Percentiles rank a stretch among this genome's conserved stretches.
Evolutionary conservation across 2,113 vertebrate species (phyloP).

Genomic region (Alligator sinensis): DNA sequence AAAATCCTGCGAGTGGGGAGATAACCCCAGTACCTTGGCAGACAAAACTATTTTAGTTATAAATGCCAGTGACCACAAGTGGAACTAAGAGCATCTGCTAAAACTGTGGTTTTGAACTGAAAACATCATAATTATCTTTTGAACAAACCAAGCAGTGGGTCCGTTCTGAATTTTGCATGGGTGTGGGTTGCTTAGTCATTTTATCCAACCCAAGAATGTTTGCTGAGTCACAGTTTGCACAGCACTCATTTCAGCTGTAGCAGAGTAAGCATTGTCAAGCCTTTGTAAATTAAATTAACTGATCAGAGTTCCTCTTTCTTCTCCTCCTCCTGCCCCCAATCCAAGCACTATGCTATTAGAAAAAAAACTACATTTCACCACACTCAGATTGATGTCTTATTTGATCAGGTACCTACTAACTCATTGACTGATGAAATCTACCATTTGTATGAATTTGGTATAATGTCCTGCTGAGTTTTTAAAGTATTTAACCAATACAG

Average conservation of each 20-base stretch:
- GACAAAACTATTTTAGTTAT: rapidly evolving
- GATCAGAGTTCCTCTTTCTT: not conserved
- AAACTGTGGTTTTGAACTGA: not conserved
- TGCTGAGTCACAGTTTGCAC: not conserved
- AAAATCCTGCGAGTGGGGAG: rapidly evolving
- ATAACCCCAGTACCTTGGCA: rapidly evolving
- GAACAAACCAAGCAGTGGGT: not conserved
- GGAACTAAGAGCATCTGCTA: not conserved
- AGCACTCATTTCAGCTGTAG: not conserved
- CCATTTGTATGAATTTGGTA: not conserved
- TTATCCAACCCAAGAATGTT: not conserved
- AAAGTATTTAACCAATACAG: rapidly evolving
- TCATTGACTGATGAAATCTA: not conserved
- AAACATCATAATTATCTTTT: not conserved
- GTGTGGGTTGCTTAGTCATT: not conserved
- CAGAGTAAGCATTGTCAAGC: not conserved
- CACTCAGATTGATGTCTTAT: rapidly evolving
- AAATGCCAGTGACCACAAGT: not conserved
- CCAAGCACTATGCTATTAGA: rapidly evolving
- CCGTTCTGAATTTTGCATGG: not conserved
- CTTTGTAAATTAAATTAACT: not conserved
- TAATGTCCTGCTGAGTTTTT: rapidly evolving
- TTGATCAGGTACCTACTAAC: not conserved
- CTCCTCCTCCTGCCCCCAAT: rapidly evolving
- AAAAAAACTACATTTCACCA: not conserved